Percentiles rank a stretch among this genome's conserved stretches.
Evolutionary conservation across 2,113 vertebrate genomes (phyloP).

Genomic region (Syrrhaptes paradoxus): DNA sequence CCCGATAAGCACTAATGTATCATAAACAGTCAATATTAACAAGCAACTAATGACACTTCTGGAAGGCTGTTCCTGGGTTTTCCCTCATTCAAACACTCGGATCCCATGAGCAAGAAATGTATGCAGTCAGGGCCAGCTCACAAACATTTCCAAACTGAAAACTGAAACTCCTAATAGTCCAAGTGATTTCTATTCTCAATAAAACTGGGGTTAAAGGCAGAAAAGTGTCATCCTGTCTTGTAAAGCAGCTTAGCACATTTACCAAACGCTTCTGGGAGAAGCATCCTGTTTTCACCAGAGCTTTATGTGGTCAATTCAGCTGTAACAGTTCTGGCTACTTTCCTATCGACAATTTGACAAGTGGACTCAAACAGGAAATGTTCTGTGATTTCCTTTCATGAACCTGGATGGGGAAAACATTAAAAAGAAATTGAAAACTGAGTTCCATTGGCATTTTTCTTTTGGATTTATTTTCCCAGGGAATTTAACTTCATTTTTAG

Average conservation of each 20-base stretch:
- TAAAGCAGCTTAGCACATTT: conserved; percentile 36
- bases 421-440: conserved; percentile 7
- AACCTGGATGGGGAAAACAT: conserved; percentile 19
- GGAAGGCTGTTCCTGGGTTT: not conserved
- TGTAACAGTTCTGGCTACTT: conserved; percentile 50
- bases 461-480: conserved; percentile 18
- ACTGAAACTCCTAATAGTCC: not conserved
- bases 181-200: conserved; percentile 22
- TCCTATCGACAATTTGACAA: conserved; percentile 43
- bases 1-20: not conserved
- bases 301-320: conserved; percentile 57
- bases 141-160: not conserved
- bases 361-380: conserved; percentile 33
- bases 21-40: not conserved
- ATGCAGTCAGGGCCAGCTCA: not conserved
- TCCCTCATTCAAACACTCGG: not conserved
- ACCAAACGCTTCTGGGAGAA: conserved; percentile 45
- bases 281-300: conserved; percentile 37
- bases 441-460: conserved; percentile 8
- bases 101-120: not conserved
- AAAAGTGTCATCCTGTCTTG: conserved; percentile 42
- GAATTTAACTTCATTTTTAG: conserved; percentile 49
- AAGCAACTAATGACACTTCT: not conserved
- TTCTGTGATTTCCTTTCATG: conserved; percentile 42
- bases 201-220: conserved; percentile 35